These are phyloP conservation scores for Amphimedon queenslandica DNA, from an alignment of 37 sponge, comb jelly and placozoan genomes.

Conservation along the genomic window DNA sequence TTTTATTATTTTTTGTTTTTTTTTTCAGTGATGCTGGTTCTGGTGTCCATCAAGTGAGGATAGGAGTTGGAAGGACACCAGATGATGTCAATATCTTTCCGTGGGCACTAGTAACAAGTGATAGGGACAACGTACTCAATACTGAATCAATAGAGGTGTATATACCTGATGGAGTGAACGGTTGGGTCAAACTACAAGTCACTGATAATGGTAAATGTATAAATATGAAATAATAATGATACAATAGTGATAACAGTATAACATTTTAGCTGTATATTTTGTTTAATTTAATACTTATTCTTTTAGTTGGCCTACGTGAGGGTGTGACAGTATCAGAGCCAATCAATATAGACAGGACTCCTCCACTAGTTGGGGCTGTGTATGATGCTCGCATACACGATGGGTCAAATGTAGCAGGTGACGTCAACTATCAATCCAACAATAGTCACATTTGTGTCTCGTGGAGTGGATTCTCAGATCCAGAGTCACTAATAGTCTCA, in stretches of 20 bases:
- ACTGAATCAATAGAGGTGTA: conserved; percentile 17
- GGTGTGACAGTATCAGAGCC: conserved; percentile 18
- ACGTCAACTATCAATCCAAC: conserved; percentile 40
- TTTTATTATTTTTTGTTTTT: background rate
- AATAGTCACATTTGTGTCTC: conserved; percentile 51
- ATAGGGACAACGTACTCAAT: background rate
- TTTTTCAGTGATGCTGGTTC: conserved; percentile 68
- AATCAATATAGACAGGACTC: conserved; percentile 64
- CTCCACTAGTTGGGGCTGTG: conserved; percentile 52
- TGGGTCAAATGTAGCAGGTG: conserved; percentile 16
- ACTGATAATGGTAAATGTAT: conserved; percentile 69
- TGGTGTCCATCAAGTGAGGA: conserved; percentile 30
- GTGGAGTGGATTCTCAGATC: conserved; percentile 57
- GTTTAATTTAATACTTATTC: background rate
- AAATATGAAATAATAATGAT: background rate
- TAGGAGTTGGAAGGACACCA: conserved; percentile 56
- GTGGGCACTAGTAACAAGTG: conserved; percentile 42
- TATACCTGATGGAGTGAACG: conserved; percentile 64
- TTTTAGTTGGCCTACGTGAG: conserved; percentile 55
- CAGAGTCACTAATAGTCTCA: conserved; percentile 48
- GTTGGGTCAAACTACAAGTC: conserved; percentile 63
- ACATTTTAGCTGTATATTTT: background rate
- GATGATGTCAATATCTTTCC: conserved; percentile 34
- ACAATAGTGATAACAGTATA: background rate
- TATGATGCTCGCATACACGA: conserved; percentile 45